Percentiles rank a stretch among this genome's conserved stretches.
Evolutionary conservation across 2,888 invertebrate species (phyloP).

Genomic region (Rhogogaster chlorosoma): DNA sequence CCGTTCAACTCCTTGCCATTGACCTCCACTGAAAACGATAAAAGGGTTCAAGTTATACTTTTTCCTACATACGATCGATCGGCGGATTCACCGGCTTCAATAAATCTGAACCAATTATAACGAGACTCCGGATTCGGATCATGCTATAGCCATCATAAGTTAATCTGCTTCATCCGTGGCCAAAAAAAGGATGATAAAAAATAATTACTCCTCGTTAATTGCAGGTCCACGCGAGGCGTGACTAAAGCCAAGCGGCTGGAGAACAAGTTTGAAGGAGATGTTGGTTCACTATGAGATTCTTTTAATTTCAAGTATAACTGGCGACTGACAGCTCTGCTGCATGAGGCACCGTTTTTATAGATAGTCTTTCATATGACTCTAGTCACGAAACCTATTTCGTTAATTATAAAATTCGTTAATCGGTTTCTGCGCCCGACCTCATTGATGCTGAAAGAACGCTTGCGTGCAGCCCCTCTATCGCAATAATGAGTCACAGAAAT

Average conservation of each 20-base stretch:
- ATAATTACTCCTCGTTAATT: constrained; percentile 16
- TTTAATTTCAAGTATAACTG: constrained; percentile 28
- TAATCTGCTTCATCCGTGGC: not conserved
- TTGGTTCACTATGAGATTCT: constrained; percentile 5
- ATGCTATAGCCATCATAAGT: not conserved
- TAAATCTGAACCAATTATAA: not conserved
- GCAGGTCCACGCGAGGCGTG: not conserved
- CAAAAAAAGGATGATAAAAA: not conserved
- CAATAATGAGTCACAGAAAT: constrained; percentile 11
- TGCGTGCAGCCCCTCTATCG: constrained; percentile 40
- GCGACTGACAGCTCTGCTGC: constrained; percentile 36
- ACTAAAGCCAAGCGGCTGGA: not conserved
- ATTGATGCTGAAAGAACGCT: constrained; percentile 21
- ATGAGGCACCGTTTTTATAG: constrained; percentile 34
- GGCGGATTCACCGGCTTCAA: not conserved
- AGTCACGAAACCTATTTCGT: constrained; percentile 43
- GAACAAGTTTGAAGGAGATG: not conserved
- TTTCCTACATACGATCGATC: not conserved
- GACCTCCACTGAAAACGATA: constrained; percentile 63
- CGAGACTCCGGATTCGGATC: not conserved
- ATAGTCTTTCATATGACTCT: constrained; percentile 20
- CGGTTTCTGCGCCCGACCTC: constrained; percentile 41
- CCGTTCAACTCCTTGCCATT: constrained; percentile 66
- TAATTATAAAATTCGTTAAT: constrained; percentile 40
- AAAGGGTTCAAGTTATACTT: not conserved